Percentiles rank a stretch among this genome's conserved stretches.
Conservation (phyloP, 2,888 invertebrate species). For the Temnothorax rugatulus region DNA sequence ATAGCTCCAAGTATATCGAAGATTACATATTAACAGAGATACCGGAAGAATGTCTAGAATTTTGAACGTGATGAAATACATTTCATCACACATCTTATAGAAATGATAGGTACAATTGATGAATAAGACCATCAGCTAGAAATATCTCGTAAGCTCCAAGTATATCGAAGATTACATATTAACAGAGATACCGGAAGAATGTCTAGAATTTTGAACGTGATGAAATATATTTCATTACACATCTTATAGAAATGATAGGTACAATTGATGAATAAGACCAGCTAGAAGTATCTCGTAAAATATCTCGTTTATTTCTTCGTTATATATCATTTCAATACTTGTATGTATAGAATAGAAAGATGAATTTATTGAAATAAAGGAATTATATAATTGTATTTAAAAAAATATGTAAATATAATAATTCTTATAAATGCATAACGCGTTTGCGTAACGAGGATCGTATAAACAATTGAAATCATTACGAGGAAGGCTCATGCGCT, state of each 20-base stretch:
- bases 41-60: not conserved
- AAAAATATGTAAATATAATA: not conserved
- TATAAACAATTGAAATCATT: not conserved
- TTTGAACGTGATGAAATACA: conserved; percentile 3
- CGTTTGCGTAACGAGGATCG: not conserved
- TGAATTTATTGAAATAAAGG: not conserved
- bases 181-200: not conserved
- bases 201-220: not conserved
- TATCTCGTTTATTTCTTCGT: not conserved
- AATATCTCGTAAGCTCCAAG: not conserved
- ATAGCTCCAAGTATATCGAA: not conserved
- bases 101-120: not conserved
- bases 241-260: not conserved
- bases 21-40: not conserved
- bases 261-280: not conserved
- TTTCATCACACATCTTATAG: not conserved
- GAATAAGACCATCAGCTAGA: not conserved
- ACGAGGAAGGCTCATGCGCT: not conserved
- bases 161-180: conserved; percentile 2
- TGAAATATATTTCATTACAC: conserved; percentile 2
- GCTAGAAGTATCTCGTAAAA: not conserved
- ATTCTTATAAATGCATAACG: conserved; percentile 4
- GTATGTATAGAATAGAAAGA: not conserved
- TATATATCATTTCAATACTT: not conserved
- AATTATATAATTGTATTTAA: not conserved